phyloP scores from a whole-genome alignment of 2,113 vertebrate species.

The Podarcis muralis region DNA sequence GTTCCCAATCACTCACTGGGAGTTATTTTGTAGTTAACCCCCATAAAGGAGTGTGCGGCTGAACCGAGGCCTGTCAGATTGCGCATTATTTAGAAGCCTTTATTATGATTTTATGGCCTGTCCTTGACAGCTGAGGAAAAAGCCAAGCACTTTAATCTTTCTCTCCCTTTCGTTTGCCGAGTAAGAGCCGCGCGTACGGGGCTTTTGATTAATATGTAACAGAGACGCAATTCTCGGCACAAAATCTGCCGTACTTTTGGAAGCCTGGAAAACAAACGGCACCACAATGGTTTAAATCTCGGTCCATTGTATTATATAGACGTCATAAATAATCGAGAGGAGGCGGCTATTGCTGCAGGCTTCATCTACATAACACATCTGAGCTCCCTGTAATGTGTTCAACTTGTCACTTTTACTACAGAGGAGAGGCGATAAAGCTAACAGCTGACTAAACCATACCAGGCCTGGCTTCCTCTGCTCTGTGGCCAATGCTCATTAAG shows the following conservation, averaged over 20 bases:
- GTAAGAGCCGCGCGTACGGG: slow-evolving; percentile 80
- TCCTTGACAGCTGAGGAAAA: slow-evolving; percentile 86
- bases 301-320: slow-evolving; percentile 87
- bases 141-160: slow-evolving; percentile 86
- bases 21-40: slow-evolving; percentile 90
- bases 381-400: slow-evolving; percentile 86
- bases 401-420: slow-evolving; percentile 88
- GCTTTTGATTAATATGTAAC: slow-evolving; percentile 88
- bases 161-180: slow-evolving; percentile 83
- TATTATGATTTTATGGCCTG: slow-evolving; percentile 89
- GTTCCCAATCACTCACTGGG: slow-evolving; percentile 84
- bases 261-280: slow-evolving; percentile 84
- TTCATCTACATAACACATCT: slow-evolving; percentile 90
- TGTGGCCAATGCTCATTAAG: slow-evolving; percentile 83
- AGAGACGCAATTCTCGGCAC: slow-evolving; percentile 84
- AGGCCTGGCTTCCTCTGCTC: slow-evolving; percentile 76
- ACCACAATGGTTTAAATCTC: slow-evolving; percentile 87
- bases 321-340: slow-evolving; percentile 88
- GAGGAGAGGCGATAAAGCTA: slow-evolving; percentile 85
- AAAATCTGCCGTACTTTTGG: slow-evolving; percentile 83
- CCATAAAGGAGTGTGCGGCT: slow-evolving; percentile 82
- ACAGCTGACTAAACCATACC: slow-evolving; percentile 84
- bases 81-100: slow-evolving; percentile 86
- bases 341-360: slow-evolving; percentile 86
- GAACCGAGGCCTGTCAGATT: slow-evolving; percentile 81